Evolutionary conservation across 2,888 invertebrate species (phyloP).

Genomic region (Horisme vitalbata): DNA sequence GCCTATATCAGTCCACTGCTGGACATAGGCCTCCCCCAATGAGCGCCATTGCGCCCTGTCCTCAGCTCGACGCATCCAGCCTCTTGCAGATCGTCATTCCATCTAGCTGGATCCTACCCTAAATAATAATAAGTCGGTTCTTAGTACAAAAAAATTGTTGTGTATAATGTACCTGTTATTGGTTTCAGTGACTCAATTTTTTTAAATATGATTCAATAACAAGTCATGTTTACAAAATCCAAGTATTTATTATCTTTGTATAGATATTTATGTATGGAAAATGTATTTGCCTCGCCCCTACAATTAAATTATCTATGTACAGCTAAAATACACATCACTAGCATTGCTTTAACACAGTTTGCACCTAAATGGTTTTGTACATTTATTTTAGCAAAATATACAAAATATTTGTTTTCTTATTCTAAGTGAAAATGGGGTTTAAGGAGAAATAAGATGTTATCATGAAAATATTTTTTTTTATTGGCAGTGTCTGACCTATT

Average conservation of each 20-base stretch:
- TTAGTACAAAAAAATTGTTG: too few species aligned
- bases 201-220: conserved; percentile 6
- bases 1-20: too few species aligned
- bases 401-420: conserved; percentile 22
- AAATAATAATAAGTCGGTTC: too few species aligned
- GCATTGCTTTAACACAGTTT: conserved; percentile 43
- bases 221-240: conserved; percentile 43
- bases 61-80: too few species aligned
- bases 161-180: too few species aligned
- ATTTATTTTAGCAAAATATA: conserved; percentile 37
- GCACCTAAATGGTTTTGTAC: conserved; percentile 33
- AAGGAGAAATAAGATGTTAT: background rate
- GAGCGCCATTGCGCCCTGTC: too few species aligned
- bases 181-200: background rate
- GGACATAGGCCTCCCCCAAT: too few species aligned
- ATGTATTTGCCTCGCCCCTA: conserved; percentile 42
- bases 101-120: too few species aligned
- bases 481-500: too few species aligned
- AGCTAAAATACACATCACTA: conserved; percentile 41
- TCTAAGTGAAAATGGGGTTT: conserved; percentile 15
- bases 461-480: too few species aligned
- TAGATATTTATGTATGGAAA: conserved; percentile 52
- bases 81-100: too few species aligned
- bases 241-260: conserved; percentile 57
- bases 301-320: conserved; percentile 45